Evolutionary conservation across 2,888 invertebrate species (phyloP).

Genomic region (Barypeithes pellucidus): DNA sequence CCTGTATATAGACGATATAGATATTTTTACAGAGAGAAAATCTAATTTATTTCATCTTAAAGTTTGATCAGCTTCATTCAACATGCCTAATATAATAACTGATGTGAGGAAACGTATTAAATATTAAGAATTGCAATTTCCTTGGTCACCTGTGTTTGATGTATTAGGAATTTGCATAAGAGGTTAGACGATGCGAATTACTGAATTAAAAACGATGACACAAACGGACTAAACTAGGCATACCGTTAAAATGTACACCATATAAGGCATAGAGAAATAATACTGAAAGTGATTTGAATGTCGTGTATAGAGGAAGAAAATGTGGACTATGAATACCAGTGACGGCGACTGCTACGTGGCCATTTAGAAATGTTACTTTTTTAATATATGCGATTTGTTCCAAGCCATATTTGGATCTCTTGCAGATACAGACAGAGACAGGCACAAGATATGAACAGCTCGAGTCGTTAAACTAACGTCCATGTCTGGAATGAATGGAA

Average conservation of each 20-base stretch:
- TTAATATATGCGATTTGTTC: background rate
- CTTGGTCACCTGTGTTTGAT: conserved; percentile 39
- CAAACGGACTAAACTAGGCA: conserved; percentile 46
- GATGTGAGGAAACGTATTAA: conserved; percentile 16
- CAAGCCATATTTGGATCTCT: no score
- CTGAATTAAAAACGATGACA: conserved; percentile 48
- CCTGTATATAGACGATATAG: no score
- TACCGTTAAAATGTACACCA: conserved; percentile 50
- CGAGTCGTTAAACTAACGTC: no score
- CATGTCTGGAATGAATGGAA: no score
- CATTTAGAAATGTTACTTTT: background rate
- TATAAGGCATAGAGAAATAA: conserved; percentile 51
- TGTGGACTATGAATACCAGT: conserved; percentile 41
- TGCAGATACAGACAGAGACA: no score
- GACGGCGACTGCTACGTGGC: conserved; percentile 27
- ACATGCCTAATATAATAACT: background rate
- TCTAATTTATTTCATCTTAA: background rate
- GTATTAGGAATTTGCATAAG: conserved; percentile 41
- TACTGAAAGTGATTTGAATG: conserved; percentile 53
- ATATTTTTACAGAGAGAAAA: background rate
- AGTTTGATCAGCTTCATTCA: background rate
- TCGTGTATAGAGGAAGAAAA: conserved; percentile 48
- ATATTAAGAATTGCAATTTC: conserved; percentile 26
- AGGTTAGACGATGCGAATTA: conserved; percentile 41
- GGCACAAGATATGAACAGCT: no score